A percentile compares a stretch with the other conserved stretches of the same genome.
These are phyloP conservation scores for Candidula unifasciata DNA, from an alignment of 2,888 invertebrate genomes.

Conservation along the genomic window DNA sequence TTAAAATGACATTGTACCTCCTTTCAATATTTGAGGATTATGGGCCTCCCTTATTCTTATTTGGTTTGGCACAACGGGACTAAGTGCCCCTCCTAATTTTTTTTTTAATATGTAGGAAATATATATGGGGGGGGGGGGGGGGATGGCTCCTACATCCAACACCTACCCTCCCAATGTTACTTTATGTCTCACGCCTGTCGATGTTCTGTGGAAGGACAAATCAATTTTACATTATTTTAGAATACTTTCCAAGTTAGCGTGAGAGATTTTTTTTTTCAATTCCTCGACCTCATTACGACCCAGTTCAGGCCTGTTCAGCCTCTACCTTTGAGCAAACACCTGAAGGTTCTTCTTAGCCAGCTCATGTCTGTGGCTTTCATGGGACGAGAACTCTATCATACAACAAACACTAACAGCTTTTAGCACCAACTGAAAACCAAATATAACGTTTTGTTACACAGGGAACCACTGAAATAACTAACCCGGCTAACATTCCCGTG, in stretches of 20 bases:
- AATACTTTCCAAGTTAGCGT: background rate
- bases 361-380: background rate
- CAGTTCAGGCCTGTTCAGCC: background rate
- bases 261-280: background rate
- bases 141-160: background rate
- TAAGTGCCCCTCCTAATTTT: too few relatives aligned
- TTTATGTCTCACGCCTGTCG: background rate
- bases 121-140: too few relatives aligned
- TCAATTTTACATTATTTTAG: background rate
- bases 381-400: background rate
- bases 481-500: background rate
- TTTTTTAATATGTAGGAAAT: too few relatives aligned
- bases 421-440: constrained; percentile 31
- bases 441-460: constrained; percentile 4
- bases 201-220: background rate
- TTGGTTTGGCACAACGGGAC: too few relatives aligned
- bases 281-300: background rate
- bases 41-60: too few relatives aligned
- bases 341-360: background rate
- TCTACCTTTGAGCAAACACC: background rate
- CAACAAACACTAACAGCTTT: constrained; percentile 26
- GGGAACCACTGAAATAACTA: background rate
- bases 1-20: too few relatives aligned
- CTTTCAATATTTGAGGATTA: too few relatives aligned
- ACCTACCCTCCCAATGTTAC: background rate